phyloP scores from a whole-genome alignment of 2,888 invertebrate genomes.

The Steromphala cineraria region DNA sequence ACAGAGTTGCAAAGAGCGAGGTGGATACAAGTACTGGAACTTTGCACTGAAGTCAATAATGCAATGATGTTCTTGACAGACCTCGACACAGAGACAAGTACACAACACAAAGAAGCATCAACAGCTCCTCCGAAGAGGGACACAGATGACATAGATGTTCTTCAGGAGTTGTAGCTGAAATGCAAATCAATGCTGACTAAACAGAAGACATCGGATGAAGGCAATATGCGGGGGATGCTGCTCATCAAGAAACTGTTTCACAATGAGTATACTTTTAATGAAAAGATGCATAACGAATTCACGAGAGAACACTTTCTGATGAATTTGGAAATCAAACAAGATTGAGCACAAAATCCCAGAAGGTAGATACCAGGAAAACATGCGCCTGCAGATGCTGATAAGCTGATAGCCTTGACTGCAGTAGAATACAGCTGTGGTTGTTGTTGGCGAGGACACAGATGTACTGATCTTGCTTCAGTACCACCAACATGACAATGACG shows the following conservation, averaged over 20 bases:
- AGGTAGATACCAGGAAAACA: neutral
- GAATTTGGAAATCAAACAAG: neutral
- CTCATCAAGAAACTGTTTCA: too few species aligned
- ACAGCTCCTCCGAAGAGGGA: slow-evolving; percentile 28
- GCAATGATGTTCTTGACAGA: slow-evolving; percentile 36
- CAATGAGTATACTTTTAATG: too few species aligned
- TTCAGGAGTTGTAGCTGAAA: neutral
- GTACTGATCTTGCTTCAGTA: neutral
- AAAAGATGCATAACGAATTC: neutral
- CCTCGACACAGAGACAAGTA: slow-evolving; percentile 16
- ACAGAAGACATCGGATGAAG: slow-evolving; percentile 24
- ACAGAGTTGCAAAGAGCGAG: slow-evolving; percentile 27
- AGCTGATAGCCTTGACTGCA: neutral
- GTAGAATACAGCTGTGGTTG: neutral
- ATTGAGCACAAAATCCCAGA: neutral
- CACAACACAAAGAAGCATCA: slow-evolving; percentile 34
- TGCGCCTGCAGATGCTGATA: neutral
- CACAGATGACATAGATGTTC: slow-evolving; percentile 19
- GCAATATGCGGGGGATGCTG: too few species aligned
- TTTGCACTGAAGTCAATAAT: slow-evolving; percentile 34
- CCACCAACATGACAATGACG: neutral
- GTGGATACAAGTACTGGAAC: slow-evolving; percentile 41
- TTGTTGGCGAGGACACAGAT: neutral
- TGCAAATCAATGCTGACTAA: neutral
- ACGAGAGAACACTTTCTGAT: neutral